Evolutionary conservation across 2,113 vertebrate species (phyloP).

Genomic region (Nibea albiflora): DNA sequence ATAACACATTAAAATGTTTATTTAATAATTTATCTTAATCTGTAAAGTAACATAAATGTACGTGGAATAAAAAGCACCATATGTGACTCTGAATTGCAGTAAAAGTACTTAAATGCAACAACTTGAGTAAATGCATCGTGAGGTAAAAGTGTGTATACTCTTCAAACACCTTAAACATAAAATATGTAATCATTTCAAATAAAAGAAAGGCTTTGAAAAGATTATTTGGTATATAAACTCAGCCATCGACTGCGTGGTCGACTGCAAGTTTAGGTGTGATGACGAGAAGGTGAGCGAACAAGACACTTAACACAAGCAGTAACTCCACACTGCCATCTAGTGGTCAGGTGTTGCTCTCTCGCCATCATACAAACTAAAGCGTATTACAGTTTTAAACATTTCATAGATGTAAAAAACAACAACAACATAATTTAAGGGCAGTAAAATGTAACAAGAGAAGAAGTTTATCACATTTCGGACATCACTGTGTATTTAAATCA

Average conservation of each 20-base stretch:
- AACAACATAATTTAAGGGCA: background rate
- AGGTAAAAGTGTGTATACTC: background rate
- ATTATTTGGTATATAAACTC: background rate
- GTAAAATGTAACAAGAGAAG: background rate
- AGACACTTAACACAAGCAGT: no score
- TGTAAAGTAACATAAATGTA: background rate
- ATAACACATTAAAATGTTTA: background rate
- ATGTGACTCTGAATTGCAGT: background rate
- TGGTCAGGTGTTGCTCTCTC: constrained; percentile 24
- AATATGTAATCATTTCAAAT: background rate
- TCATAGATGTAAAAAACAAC: background rate
- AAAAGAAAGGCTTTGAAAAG: background rate
- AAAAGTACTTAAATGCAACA: background rate
- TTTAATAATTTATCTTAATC: background rate
- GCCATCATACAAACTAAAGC: background rate
- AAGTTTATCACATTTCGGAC: background rate
- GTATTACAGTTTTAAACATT: background rate
- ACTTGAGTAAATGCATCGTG: background rate
- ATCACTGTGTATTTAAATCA: background rate
- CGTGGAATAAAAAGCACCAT: background rate
- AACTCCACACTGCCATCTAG: constrained; percentile 58
- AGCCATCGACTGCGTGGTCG: background rate
- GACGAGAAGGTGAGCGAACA: background rate
- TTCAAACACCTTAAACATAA: background rate
- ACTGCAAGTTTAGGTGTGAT: background rate